A percentile compares a stretch with the other conserved stretches of the same genome.
Conservation (phyloP, 2,888 invertebrate species). For the Cryptus viduatorius region DNA sequence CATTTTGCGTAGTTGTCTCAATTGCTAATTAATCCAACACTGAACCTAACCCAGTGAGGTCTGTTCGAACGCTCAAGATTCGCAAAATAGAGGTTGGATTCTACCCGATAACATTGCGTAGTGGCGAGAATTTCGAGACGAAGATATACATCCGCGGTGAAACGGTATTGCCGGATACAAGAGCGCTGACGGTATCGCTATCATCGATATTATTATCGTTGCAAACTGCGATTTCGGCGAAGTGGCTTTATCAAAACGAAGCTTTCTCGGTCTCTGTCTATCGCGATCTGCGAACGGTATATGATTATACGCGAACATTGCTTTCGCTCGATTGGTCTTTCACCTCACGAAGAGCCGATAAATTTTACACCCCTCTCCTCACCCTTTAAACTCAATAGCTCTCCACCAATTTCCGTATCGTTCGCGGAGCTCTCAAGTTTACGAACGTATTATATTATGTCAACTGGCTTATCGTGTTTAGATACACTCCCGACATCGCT, state of each 20-base stretch:
- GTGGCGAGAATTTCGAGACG: neutral
- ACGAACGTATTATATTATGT: slow-evolving; percentile 19
- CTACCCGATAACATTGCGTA: too few species aligned
- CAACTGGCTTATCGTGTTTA: neutral
- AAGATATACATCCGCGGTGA: neutral
- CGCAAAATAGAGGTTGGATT: too few species aligned
- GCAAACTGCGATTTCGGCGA: slow-evolving; percentile 28
- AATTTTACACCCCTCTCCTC: slow-evolving; percentile 48
- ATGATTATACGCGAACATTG: slow-evolving; percentile 33
- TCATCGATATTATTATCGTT: slow-evolving; percentile 22
- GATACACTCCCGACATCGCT: neutral
- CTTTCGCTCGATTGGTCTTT: slow-evolving; percentile 50
- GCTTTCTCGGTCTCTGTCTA: slow-evolving; percentile 3
- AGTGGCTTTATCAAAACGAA: slow-evolving; percentile 44
- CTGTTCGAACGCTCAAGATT: neutral
- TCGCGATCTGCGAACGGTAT: neutral
- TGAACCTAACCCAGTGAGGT: too few species aligned
- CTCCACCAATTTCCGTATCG: slow-evolving; percentile 52
- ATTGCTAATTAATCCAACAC: too few species aligned
- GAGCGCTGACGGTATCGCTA: neutral
- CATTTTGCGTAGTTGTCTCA: too few species aligned
- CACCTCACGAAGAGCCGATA: slow-evolving; percentile 60
- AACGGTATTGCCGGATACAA: neutral
- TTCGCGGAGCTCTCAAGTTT: slow-evolving; percentile 32
- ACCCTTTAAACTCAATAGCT: slow-evolving; percentile 32